phyloP scores from a whole-genome alignment of 64 coral and sea anemone genomes.

The Montipora cactus region DNA sequence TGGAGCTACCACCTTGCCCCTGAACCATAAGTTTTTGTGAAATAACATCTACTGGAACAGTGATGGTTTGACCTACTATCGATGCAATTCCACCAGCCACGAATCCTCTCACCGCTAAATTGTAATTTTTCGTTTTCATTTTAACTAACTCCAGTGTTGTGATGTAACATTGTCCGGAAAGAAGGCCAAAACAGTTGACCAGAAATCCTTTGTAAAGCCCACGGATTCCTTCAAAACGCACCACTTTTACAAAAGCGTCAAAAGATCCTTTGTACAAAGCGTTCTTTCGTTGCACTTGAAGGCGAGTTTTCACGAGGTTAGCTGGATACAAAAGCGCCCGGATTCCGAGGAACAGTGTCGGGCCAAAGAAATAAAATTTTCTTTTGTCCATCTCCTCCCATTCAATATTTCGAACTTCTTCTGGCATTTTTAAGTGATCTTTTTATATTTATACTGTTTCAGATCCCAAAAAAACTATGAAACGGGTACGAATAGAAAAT shows the following conservation, averaged over 20 bases:
- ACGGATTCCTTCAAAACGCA: slow-evolving; percentile 89
- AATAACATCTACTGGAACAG: slow-evolving; percentile 92
- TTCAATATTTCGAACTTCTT: slow-evolving; percentile 94
- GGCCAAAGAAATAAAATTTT: slow-evolving; percentile 96
- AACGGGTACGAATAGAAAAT: neutral
- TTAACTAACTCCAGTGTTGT: slow-evolving; percentile 92
- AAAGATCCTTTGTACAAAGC: slow-evolving; percentile 94
- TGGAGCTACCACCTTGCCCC: slow-evolving; percentile 77
- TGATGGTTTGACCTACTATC: slow-evolving; percentile 91
- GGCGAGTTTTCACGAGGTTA: slow-evolving; percentile 92
- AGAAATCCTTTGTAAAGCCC: slow-evolving; percentile 98
- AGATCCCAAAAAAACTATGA: neutral
- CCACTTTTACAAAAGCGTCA: slow-evolving; percentile 93
- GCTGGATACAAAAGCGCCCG: slow-evolving; percentile 88
- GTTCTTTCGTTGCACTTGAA: slow-evolving; percentile 96
- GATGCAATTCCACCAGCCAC: slow-evolving; percentile 93
- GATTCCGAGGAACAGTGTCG: slow-evolving; percentile 94
- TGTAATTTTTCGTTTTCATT: slow-evolving; percentile 78
- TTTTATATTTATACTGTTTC: neutral
- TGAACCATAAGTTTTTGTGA: slow-evolving; percentile 97
- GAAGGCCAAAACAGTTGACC: slow-evolving; percentile 81
- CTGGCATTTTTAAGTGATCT: slow-evolving; percentile 70
- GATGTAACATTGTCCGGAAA: slow-evolving; percentile 96
- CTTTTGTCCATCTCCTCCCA: slow-evolving; percentile 96
- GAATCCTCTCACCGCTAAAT: slow-evolving; percentile 79